Evolutionary conservation across 2,888 invertebrate species (phyloP).

Genomic region (Polydrusus cervinus): DNA sequence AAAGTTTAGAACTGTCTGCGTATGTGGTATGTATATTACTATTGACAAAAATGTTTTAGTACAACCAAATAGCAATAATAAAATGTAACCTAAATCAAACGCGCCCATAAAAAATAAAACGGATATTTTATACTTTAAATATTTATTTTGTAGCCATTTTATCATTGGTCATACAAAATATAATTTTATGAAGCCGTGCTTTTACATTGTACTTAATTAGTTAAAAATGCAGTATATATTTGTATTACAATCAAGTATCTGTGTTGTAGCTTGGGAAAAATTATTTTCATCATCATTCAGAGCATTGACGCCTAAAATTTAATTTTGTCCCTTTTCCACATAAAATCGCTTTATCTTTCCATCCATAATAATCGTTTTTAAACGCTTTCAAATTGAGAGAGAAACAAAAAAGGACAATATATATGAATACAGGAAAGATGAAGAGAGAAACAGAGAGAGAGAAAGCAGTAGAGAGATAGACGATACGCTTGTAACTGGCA

Average conservation of each 20-base stretch:
- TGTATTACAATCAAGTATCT: neutral
- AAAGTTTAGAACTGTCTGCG: no score
- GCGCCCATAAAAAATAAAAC: no score
- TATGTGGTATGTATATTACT: no score
- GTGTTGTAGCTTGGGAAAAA: slow-evolving; percentile 5
- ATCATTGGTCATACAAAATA: neutral
- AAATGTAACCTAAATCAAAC: neutral
- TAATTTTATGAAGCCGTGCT: no score
- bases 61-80: neutral
- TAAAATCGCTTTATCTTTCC: slow-evolving; percentile 42
- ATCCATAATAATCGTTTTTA: slow-evolving; percentile 47
- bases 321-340: slow-evolving; percentile 44
- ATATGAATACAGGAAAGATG: neutral
- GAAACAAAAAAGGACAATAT: neutral
- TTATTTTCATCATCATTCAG: slow-evolving; percentile 30
- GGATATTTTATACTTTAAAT: neutral
- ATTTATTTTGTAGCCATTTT: no score
- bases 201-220: neutral
- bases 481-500: slow-evolving; percentile 7
- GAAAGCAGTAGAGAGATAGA: neutral
- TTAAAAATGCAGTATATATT: neutral
- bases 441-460: slow-evolving; percentile 16
- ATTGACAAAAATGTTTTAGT: no score
- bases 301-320: slow-evolving; percentile 42
- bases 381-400: slow-evolving; percentile 29